Evolutionary conservation across 2,113 vertebrate species (phyloP).

Genomic region (Mobula birostris): DNA sequence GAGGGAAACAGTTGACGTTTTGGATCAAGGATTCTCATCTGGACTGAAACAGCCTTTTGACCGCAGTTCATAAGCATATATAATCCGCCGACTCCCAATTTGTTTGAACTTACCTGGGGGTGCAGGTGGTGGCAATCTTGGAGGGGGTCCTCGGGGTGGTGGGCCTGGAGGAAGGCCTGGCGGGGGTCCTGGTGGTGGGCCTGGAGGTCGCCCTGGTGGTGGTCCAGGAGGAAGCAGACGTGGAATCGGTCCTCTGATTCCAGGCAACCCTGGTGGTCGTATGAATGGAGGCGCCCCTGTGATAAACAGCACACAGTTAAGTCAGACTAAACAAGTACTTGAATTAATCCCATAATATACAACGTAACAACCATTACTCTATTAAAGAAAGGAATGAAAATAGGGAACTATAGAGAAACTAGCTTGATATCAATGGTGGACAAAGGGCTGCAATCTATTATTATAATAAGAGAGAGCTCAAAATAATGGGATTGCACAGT

Average conservation of each 20-base stretch:
- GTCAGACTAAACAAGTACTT: not conserved
- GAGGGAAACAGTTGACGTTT: too few species aligned
- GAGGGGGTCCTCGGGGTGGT: conserved; percentile 88
- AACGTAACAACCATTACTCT: not conserved
- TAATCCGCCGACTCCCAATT: not conserved
- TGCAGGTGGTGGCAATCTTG: conserved; percentile 82
- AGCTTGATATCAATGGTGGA: too few species aligned
- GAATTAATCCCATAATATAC: not conserved
- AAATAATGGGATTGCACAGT: not conserved
- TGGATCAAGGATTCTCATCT: too few species aligned
- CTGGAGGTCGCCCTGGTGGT: conserved; percentile 21
- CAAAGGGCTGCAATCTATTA: not conserved
- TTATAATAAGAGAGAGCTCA: not conserved
- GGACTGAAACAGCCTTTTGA: not conserved
- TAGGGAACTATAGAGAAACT: too few species aligned
- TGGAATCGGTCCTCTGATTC: conserved; percentile 81
- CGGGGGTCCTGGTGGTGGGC: conserved; percentile 37
- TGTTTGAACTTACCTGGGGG: conserved; percentile 71
- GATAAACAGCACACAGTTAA: conserved; percentile 27
- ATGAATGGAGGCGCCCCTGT: conserved; percentile 90
- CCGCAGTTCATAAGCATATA: not conserved
- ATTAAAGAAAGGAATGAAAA: not conserved
- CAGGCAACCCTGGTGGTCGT: conserved; percentile 84
- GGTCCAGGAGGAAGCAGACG: conserved; percentile 85
- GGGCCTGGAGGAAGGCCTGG: conserved; percentile 84